Evolutionary conservation across 1,140 invertebrate genomes (phyloP), one percentile per base, ranked within the genome.

Genomic region (Drosophila nasuta): DNA sequence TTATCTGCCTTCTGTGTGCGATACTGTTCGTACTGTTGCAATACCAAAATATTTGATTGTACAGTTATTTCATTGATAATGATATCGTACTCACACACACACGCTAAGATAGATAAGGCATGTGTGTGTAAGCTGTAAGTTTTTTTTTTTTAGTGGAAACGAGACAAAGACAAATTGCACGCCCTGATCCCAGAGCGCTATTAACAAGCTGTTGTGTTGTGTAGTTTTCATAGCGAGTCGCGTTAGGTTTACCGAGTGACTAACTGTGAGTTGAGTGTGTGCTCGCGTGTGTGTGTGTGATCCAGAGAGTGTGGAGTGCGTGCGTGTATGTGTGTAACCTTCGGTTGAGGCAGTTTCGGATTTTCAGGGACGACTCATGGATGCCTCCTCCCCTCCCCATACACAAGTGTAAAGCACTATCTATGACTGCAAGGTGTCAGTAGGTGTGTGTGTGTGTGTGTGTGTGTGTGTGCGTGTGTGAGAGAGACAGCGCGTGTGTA

Each of bases 21-120:
- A 75, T 63, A 77, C 65, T 74, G 20, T 25, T 65, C 49, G 77
- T 51, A 38, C 71, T 74, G 79, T 57, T 54, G 78, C 70, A 82
- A 77, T 68, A 62, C 62, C 59, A 41, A 79, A 81, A 64, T 43
- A 68, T 86, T 67, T 85, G 82, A 88, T 88, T 82, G 48, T 75
- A 65, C 38, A 64, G 48, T 59, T 78, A 63, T 71, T 79, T 77
- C 80, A 77, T 80, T 88, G 83, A 88, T 87, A 87, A 77, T 77
- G 83, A 52, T 87, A 87, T 87, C 83, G 17, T 46, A 20, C 15
- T n/a, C 52, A 8, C 48, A 60, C 48, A 59, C 25, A 64, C 20
- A 60, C 13, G 33, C 35, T 43, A 5, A 41, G 13, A 38, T 7
- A 57, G 3, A 38, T 56, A 54, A 11, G 0, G 30, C 0, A 15